Evolutionary conservation across 1,140 invertebrate genomes (phyloP), one percentile per base, ranked within the genome.

Genomic region (Ooceraea biroi): DNA sequence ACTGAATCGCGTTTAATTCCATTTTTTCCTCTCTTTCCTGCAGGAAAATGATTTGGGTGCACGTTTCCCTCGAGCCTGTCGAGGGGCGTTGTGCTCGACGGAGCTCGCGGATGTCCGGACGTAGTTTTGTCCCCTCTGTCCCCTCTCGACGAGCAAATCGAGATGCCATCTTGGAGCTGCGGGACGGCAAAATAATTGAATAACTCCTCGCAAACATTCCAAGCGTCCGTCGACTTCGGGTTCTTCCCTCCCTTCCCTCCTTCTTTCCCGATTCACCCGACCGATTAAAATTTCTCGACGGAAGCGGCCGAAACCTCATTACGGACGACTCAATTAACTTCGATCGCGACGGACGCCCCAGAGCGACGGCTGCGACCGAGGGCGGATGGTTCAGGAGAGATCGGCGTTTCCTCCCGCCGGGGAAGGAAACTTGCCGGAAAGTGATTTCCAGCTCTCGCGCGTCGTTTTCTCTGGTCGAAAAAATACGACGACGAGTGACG

Each of bases 251-350:
- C 14, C 14, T 63, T 36, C 36, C 2, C 63, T 74, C 12, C 30
- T 30, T 25, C 30, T 5, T 57, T 55, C 41, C 52, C 27, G 27
- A 14, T n/a, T 27, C 27, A 41, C 41, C 57, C 27, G 60, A 14
- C 46, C 69, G 85, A 83, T 85, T 63, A 83, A 83, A 83, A 82
- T 83, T 87, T 76, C 63, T 63, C 84, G 77, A 86, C 63, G 52
- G 72, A 3, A 22, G 57, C 41, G 52, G 68, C 68, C 71, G 58
- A 84, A 84, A 84, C 73, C 82, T 84, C 82, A 84, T 84, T 84
- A 84, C 82, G 63, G 61, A 78, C 82, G 82, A 84, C 73, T 84
- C 82, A 78, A 84, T 84, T 84, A 84, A 84, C 61, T 77, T 84
- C 82, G 61, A 66, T 84, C 61, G 58, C 82, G 25, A 36, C 50